Evolutionary conservation across 2,113 vertebrate species (phyloP), one percentile per base, ranked within the genome.

Genomic region (Monopterus albus): DNA sequence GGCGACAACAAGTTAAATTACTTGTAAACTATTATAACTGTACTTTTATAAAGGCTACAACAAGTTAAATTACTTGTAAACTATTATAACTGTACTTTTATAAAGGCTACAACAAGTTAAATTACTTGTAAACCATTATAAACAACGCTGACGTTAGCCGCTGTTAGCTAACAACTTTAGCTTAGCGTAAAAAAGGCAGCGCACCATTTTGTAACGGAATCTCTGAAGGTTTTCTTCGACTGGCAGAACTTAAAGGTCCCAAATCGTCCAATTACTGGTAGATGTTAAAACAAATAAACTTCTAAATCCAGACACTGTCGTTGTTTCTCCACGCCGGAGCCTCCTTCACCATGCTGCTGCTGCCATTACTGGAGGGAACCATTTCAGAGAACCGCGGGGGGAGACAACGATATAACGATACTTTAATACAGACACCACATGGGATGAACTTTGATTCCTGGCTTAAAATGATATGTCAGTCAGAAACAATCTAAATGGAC

Each of bases 141-240:
- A n/a, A 10, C 17, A 5, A 2, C 13, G 12, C 17, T n/a, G 18
- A 23, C 5, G 20, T 59, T 62, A 82, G 50, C 60, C 11, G 20
- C 36, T 23, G 28, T 12, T 61, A 64, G 83, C 75, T 75, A 61
- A 42, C 15, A 45, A 14, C 6, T 25, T 60, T 79, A 89, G 64
- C 72, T 42, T 6, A 0, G 7, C 3, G 17, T 25, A 15, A 1
- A 38, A 68, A 28, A 0, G 1, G 23, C 0, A 0, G 2, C 83
- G 85, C 67, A 92, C 91, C 91, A 92, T 92, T 10, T 53, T 86
- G 55, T 29, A 2, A 12, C 9, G 1, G 12, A 10, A 5, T 63
- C 1, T 39, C n/a, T 36, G 20, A 0, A 14, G 9, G 15, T 11
- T 42, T 60, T n/a, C 33, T 71, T 5, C 35, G 4, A 38, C 35